Percentiles rank a stretch among this genome's conserved stretches.
These are phyloP conservation scores for Anableps anableps DNA, from an alignment of 2,797 vertebrate genomes.

Conservation along the genomic window DNA sequence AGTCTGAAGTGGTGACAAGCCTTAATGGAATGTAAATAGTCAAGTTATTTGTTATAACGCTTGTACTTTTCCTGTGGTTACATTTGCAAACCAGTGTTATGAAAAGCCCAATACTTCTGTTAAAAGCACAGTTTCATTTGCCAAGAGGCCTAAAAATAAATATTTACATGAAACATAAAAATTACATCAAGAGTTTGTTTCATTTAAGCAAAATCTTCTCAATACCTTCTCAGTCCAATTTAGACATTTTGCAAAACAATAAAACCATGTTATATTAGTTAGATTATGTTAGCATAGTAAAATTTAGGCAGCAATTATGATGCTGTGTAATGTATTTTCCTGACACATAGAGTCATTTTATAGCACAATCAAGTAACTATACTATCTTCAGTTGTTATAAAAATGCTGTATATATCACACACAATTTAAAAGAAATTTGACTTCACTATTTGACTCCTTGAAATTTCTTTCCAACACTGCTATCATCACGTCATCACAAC, in stretches of 20 bases:
- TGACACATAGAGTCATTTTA: too few species aligned
- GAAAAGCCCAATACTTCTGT: neutral
- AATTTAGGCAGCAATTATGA: neutral
- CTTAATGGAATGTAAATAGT: slow-evolving; percentile 4
- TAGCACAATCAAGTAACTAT: too few species aligned
- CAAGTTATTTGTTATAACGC: neutral
- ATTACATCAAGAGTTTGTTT: neutral
- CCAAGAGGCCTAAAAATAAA: neutral
- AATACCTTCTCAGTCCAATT: too few species aligned
- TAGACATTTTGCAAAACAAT: neutral
- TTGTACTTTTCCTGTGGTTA: neutral
- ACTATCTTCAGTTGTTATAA: too few species aligned
- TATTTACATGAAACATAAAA: neutral
- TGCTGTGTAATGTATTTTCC: too few species aligned
- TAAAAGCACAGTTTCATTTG: neutral
- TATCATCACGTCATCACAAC: too few species aligned
- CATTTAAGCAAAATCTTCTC: neutral
- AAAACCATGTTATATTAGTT: neutral
- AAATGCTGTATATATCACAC: too few species aligned
- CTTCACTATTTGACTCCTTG: too few species aligned
- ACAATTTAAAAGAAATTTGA: too few species aligned
- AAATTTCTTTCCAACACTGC: too few species aligned
- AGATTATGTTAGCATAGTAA: neutral
- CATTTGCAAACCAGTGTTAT: neutral
- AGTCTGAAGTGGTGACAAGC: neutral